Conservation (phyloP, 2,113 vertebrate genomes). For the Ammodytes marinus region DNA sequence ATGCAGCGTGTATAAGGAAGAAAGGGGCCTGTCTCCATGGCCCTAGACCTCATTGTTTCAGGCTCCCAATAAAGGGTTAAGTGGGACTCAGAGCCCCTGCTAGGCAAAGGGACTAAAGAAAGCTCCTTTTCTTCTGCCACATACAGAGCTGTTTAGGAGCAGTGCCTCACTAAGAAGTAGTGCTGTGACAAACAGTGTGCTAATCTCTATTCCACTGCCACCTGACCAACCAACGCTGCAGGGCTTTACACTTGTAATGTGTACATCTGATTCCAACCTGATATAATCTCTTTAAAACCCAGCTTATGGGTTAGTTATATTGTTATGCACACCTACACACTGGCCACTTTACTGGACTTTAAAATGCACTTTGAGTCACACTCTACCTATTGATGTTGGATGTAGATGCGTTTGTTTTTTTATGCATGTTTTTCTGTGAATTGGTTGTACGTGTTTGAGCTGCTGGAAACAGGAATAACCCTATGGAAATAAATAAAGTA, state of each 20-base stretch:
- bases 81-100: constrained; percentile 35
- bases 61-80: constrained; percentile 40
- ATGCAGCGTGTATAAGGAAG: constrained; percentile 26
- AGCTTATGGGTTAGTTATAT: background rate
- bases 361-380: too few relatives aligned
- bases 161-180: constrained; percentile 29
- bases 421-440: too few relatives aligned
- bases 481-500: too few relatives aligned
- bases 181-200: constrained; percentile 20
- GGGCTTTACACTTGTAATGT: constrained; percentile 1
- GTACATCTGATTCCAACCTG: constrained; percentile 18
- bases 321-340: too few relatives aligned
- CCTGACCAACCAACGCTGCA: constrained; percentile 1
- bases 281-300: constrained; percentile 4
- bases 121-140: constrained; percentile 38
- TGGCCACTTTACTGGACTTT: too few relatives aligned
- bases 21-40: background rate
- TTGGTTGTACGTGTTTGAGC: too few relatives aligned
- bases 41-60: constrained; percentile 51
- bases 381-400: too few relatives aligned
- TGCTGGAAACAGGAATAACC: too few relatives aligned
- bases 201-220: constrained; percentile 22
- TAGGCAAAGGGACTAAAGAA: constrained; percentile 32
- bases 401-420: too few relatives aligned
- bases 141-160: constrained; percentile 33